These are phyloP conservation scores for Arvicanthis niloticus DNA, from an alignment of 2,113 vertebrate genomes.

Conservation along the genomic window DNA sequence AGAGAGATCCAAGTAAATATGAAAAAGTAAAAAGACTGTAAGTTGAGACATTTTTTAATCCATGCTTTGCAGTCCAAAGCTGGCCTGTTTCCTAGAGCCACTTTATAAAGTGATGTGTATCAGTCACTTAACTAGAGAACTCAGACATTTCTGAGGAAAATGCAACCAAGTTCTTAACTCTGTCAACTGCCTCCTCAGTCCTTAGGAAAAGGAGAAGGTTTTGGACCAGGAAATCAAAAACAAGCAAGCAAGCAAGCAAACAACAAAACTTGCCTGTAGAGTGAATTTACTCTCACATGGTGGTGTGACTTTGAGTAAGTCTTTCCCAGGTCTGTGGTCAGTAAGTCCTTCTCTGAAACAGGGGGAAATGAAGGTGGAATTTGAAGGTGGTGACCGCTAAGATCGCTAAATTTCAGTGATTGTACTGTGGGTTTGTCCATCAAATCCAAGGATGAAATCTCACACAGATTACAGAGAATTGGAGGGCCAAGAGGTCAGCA, in stretches of 20 bases:
- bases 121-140: slow-evolving; percentile 14
- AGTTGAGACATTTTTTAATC: neutral
- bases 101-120: slow-evolving; percentile 31
- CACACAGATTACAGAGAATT: slow-evolving; percentile 45
- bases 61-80: neutral
- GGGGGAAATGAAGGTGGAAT: neutral
- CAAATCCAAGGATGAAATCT: slow-evolving; percentile 64
- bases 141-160: slow-evolving; percentile 57
- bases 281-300: neutral
- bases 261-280: neutral
- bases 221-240: neutral
- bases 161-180: slow-evolving; percentile 21
- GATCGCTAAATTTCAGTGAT: neutral
- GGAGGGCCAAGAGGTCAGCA: slow-evolving; percentile 42
- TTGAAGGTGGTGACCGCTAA: slow-evolving; percentile 28
- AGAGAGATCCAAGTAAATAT: too few relatives aligned
- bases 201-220: neutral
- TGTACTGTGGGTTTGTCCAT: neutral
- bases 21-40: neutral
- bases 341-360: neutral
- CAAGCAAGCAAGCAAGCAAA: neutral
- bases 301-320: neutral
- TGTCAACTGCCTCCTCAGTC: neutral
- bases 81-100: neutral
- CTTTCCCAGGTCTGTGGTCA: neutral